A percentile compares a stretch with the other conserved stretches of the same genome.
phyloP scores from a whole-genome alignment of 2,113 vertebrate genomes.

The Tragelaphus imberbis region DNA sequence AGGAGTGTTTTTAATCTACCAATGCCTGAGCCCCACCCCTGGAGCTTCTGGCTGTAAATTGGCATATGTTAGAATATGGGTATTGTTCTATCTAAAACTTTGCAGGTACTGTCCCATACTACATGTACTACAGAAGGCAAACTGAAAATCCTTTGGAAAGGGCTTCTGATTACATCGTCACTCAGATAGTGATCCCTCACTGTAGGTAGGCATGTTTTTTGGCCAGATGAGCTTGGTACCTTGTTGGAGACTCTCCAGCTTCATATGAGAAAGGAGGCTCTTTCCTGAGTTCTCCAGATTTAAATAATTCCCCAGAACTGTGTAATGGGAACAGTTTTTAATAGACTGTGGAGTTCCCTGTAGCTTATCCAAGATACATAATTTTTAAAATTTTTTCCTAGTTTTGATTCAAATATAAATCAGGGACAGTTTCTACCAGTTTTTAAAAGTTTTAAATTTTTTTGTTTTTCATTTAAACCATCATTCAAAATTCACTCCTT shows the following conservation, averaged over 20 bases:
- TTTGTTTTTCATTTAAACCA: background rate
- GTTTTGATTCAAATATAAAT: conserved; percentile 24
- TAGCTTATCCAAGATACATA: conserved; percentile 16
- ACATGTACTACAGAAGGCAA: background rate
- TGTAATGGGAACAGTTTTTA: background rate
- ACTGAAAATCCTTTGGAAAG: background rate
- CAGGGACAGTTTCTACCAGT: background rate
- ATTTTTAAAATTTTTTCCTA: background rate
- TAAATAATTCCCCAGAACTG: conserved; percentile 12
- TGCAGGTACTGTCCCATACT: background rate
- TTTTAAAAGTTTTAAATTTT: conserved; percentile 13
- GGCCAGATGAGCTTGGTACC: background rate
- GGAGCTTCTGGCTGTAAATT: background rate
- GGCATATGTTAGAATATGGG: background rate
- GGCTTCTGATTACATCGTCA: background rate
- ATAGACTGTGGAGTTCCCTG: background rate
- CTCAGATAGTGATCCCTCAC: background rate
- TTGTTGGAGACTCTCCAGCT: background rate
- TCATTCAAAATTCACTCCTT: background rate
- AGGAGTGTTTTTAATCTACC: background rate
- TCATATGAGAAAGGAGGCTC: background rate
- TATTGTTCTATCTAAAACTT: background rate
- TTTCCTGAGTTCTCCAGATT: background rate
- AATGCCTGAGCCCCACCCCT: background rate
- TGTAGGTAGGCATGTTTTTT: background rate